Conservation (phyloP, 2,888 invertebrate species). For the Scaptomyza polygonia region DNA sequence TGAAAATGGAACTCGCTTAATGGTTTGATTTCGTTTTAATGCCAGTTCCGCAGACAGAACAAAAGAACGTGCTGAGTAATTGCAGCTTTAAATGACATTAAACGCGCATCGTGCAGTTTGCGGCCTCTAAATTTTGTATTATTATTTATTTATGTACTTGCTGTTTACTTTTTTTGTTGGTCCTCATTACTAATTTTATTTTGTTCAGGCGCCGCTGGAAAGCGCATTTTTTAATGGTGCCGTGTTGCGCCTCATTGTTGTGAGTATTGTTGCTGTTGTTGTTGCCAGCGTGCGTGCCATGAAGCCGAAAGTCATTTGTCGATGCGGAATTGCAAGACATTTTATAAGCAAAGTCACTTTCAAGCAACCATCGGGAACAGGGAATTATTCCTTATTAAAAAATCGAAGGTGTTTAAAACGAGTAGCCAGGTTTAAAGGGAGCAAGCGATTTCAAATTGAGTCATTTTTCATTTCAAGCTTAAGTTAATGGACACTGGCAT, state of each 20-base stretch:
- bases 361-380: slow-evolving; percentile 53
- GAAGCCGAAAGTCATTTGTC: slow-evolving; percentile 69
- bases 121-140: slow-evolving; percentile 11
- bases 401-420: neutral
- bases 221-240: slow-evolving; percentile 55
- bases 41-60: slow-evolving; percentile 40
- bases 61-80: slow-evolving; percentile 77
- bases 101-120: slow-evolving; percentile 73
- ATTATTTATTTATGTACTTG: slow-evolving; percentile 46
- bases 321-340: slow-evolving; percentile 66
- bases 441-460: slow-evolving; percentile 66
- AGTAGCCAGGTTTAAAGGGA: slow-evolving; percentile 25
- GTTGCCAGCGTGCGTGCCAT: slow-evolving; percentile 56
- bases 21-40: slow-evolving; percentile 21
- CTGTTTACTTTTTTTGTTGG: slow-evolving; percentile 15
- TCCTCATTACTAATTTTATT: slow-evolving; percentile 16
- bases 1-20: slow-evolving; percentile 11
- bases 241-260: slow-evolving; percentile 20
- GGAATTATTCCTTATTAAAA: slow-evolving; percentile 74
- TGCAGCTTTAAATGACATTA: slow-evolving; percentile 80
- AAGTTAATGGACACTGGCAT: slow-evolving; percentile 52
- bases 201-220: slow-evolving; percentile 48
- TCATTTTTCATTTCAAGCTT: slow-evolving; percentile 70
- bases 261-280: slow-evolving; percentile 12
- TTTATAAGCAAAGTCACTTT: slow-evolving; percentile 67